These are phyloP conservation scores for Eupithecia abbreviata DNA, from an alignment of 2,888 invertebrate genomes.

Conservation along the genomic window DNA sequence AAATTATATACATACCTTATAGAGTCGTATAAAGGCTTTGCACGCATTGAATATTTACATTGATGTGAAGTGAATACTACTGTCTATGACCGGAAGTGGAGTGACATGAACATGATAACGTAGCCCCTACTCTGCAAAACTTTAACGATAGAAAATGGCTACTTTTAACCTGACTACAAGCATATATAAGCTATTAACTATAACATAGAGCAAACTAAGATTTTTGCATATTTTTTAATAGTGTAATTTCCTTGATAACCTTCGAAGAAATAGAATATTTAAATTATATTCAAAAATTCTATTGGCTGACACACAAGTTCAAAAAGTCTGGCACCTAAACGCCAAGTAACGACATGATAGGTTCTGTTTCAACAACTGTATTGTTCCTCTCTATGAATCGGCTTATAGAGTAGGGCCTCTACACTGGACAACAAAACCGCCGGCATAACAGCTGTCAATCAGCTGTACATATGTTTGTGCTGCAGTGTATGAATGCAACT, in stretches of 20 bases:
- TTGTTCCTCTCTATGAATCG: neutral
- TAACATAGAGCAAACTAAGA: neutral
- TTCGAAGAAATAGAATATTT: neutral
- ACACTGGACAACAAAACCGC: neutral
- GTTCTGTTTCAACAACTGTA: neutral
- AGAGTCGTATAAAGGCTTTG: neutral
- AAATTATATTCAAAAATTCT: neutral
- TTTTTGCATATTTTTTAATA: neutral
- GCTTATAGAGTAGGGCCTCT: neutral
- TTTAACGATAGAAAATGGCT: neutral
- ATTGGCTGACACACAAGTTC: too few species aligned
- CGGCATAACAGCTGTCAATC: constrained; percentile 34
- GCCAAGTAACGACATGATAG: neutral
- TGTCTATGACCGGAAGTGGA: neutral
- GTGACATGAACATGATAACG: neutral
- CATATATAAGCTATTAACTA: too few species aligned
- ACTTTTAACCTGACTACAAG: neutral
- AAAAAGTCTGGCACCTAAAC: neutral
- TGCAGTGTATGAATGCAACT: constrained; percentile 21
- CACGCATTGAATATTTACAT: neutral
- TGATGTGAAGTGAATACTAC: neutral
- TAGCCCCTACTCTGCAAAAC: neutral
- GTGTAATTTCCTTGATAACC: neutral
- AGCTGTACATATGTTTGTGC: constrained; percentile 27
- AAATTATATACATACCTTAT: neutral